Percentiles rank a stretch among this genome's conserved stretches.
Conservation (phyloP, 1,140 invertebrate species). For the Sycophaga agraensis region DNA sequence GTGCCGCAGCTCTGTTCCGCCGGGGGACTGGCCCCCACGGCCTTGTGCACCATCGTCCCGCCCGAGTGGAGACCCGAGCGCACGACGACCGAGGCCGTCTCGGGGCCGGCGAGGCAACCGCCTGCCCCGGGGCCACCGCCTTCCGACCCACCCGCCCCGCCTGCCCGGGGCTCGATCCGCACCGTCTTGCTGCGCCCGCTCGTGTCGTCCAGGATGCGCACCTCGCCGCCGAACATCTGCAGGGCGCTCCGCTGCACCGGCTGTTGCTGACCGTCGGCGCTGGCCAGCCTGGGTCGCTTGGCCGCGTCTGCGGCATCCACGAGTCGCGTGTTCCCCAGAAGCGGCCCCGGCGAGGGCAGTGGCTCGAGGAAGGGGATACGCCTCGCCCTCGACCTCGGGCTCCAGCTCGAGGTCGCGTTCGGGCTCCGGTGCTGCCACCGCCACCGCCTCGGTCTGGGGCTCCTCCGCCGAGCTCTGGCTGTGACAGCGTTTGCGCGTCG, state of each 20-base stretch:
- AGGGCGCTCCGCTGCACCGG: conserved; percentile 55
- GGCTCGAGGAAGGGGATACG: conserved; percentile 43
- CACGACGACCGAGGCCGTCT: conserved; percentile 66
- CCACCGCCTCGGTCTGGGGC: too few relatives aligned
- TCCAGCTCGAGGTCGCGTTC: not conserved
- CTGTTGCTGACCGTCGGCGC: not conserved
- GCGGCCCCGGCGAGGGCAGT: conserved; percentile 74
- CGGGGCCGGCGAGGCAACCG: conserved; percentile 36
- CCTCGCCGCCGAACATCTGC: conserved; percentile 78
- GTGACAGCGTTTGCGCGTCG: not conserved
- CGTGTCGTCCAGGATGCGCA: conserved; percentile 67
- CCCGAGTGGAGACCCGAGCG: conserved; percentile 74
- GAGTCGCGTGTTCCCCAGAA: conserved; percentile 75
- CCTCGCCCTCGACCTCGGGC: not conserved
- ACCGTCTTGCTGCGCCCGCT: conserved; percentile 67
- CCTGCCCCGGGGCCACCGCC: too few relatives aligned
- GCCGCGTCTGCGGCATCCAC: conserved; percentile 69
- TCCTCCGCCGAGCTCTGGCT: too few relatives aligned
- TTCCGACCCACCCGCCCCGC: too few relatives aligned
- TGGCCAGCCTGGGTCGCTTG: conserved; percentile 59
- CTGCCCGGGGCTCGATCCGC: conserved; percentile 64
- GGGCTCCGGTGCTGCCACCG: not conserved
- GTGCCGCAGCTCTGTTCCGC: not conserved
- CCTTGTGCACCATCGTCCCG: conserved; percentile 68
- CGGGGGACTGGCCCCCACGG: conserved; percentile 36